phyloP scores from a whole-genome alignment of 2,797 vertebrate genomes.

The Bovichtus diacanthus region DNA sequence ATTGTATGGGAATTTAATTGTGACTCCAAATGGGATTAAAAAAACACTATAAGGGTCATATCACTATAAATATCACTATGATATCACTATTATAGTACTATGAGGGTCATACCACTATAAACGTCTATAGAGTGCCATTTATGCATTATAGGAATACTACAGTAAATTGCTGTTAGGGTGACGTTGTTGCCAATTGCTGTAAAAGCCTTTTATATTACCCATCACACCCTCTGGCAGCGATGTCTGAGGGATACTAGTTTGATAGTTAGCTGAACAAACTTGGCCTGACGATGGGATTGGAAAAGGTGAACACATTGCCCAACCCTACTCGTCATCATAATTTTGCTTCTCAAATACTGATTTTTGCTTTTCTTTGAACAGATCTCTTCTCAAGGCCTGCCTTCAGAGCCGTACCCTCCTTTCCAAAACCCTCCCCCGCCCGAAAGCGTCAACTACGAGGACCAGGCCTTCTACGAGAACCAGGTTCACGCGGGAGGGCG shows the following conservation, averaged over 20 bases:
- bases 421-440: conserved; percentile 93
- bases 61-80: conserved; percentile 14
- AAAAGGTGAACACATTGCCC: no score
- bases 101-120: conserved; percentile 5
- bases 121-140: background rate
- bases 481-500: conserved; percentile 91
- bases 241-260: background rate
- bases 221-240: background rate
- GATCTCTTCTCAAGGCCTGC: conserved; percentile 94
- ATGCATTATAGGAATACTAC: conserved; percentile 5
- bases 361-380: conserved; percentile 57
- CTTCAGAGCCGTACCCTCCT: conserved; percentile 95
- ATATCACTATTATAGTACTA: no score
- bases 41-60: background rate
- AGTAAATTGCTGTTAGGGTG: conserved; percentile 5
- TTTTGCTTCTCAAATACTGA: background rate
- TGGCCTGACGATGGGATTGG: no score
- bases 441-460: conserved; percentile 90
- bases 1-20: conserved; percentile 13
- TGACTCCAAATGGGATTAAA: conserved; percentile 6
- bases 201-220: conserved; percentile 22
- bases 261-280: no score
- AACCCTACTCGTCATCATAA: background rate
- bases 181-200: conserved; percentile 10
- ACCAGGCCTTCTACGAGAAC: conserved; percentile 96